Conservation (phyloP, 2,113 vertebrate species). For the Edolisoma coerulescens region DNA sequence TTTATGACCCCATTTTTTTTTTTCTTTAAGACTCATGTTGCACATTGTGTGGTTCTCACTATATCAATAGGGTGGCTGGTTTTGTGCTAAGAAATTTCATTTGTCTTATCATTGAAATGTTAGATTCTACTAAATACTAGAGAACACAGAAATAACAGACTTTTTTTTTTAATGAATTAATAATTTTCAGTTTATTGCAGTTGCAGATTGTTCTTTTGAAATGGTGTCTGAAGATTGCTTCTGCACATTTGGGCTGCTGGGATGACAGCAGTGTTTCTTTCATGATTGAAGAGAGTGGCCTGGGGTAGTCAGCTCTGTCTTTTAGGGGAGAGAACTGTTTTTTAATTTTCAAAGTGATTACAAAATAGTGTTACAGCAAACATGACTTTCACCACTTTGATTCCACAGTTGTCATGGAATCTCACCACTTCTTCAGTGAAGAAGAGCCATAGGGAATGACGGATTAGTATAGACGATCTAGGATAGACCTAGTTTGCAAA, state of each 20-base stretch:
- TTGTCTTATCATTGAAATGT: not conserved
- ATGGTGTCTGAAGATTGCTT: not conserved
- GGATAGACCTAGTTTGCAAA: not conserved
- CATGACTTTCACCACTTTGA: not conserved
- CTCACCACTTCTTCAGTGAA: not conserved
- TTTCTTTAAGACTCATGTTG: not conserved
- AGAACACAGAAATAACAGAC: not conserved
- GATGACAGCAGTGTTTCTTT: not conserved
- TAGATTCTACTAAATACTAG: not conserved
- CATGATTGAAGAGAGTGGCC: not conserved
- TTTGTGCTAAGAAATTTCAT: not conserved
- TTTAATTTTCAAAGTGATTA: not conserved
- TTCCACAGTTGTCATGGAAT: not conserved
- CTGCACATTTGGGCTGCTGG: not conserved
- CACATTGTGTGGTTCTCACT: not conserved
- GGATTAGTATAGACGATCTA: not conserved
- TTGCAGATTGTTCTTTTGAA: not conserved
- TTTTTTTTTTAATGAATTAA: not conserved
- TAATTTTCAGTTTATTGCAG: not conserved
- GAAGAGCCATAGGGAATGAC: not conserved
- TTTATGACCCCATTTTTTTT: constrained; percentile 29
- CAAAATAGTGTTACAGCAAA: not conserved
- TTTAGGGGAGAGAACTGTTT: not conserved
- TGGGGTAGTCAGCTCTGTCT: not conserved
- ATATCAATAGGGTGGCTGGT: not conserved